Evolutionary conservation across 1,140 invertebrate genomes (phyloP), one percentile per base, ranked within the genome.

Genomic region (Megalopta genalis): DNA sequence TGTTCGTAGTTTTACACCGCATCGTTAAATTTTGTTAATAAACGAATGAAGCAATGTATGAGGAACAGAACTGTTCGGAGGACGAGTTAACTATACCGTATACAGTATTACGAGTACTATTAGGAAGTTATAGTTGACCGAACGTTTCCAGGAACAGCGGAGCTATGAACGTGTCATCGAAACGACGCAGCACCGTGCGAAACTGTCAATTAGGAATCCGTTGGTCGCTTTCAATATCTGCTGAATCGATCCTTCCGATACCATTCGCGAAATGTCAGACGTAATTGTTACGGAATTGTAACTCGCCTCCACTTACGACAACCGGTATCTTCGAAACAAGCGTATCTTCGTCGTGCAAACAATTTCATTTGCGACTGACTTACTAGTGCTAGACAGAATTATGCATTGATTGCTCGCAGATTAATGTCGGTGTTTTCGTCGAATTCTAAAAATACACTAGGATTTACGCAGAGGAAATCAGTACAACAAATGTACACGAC

Each of bases 191-290:
- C 74, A 78, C 71, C 73, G 62, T 80, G 76, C 52, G 80, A 86
- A 75, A 79, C 84, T 85, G 84, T 86, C 84, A 86, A 86, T 86
- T 86, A 86, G 76, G 83, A 86, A 82, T 82, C 75, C 62, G 63
- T 82, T 83, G 80, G 63, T 52, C 62, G 75, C 70, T 79, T 59
- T 68, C 80, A 63, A 82, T 85, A 86, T 80, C 64, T 69, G 84
- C 84, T 86, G 84, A 86, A 78, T 85, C 69, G 60, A 62, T 76
- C 71, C 84, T 77, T 77, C 66, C 52, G 52, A 27, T 68, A 49
- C 60, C 71, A 54, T 74, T 83, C 70, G 83, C 59, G 81, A 74
- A 67, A 70, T 63, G 84, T 85, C 84, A 84, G 73, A 80, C 74
- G 79, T 85, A 80, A 84, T 85, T 81, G 83, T 81, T 62, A 39